Conservation (phyloP, 2,113 vertebrate species). For the Scatophagus argus region DNA sequence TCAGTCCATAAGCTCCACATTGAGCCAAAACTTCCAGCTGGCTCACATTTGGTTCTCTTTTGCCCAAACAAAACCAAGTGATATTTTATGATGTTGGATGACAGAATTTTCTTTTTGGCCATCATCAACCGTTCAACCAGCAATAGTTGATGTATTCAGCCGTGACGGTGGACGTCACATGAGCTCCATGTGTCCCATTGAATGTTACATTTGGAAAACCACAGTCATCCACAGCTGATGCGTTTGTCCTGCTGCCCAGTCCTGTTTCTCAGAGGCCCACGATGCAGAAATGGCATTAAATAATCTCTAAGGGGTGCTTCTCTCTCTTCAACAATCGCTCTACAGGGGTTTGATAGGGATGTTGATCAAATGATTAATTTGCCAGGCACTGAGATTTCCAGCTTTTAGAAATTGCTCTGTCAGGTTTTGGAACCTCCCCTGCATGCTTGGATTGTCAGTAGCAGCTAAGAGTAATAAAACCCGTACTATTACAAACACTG, state of each 20-base stretch:
- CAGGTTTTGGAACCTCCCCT: constrained; percentile 26
- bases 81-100: neutral
- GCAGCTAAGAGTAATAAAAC: neutral
- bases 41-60: neutral
- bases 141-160: neutral
- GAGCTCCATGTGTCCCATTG: constrained; percentile 16
- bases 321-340: constrained; percentile 55
- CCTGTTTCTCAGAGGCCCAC: constrained; percentile 35
- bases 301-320: constrained; percentile 43
- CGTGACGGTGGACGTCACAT: neutral
- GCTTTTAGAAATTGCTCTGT: constrained; percentile 30
- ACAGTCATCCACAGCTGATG: neutral
- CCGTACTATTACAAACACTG: no score
- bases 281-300: constrained; percentile 42
- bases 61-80: neutral
- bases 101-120: constrained; percentile 12
- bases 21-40: neutral
- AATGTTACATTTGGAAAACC: neutral
- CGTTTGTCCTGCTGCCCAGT: constrained; percentile 13
- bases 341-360: constrained; percentile 35
- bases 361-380: constrained; percentile 57
- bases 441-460: constrained; percentile 10
- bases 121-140: neutral
- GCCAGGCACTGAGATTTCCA: constrained; percentile 22
- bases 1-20: neutral